These are phyloP conservation scores for Meteorus sp. DNA, from an alignment of 1,140 invertebrate genomes.

Conservation along the genomic window DNA sequence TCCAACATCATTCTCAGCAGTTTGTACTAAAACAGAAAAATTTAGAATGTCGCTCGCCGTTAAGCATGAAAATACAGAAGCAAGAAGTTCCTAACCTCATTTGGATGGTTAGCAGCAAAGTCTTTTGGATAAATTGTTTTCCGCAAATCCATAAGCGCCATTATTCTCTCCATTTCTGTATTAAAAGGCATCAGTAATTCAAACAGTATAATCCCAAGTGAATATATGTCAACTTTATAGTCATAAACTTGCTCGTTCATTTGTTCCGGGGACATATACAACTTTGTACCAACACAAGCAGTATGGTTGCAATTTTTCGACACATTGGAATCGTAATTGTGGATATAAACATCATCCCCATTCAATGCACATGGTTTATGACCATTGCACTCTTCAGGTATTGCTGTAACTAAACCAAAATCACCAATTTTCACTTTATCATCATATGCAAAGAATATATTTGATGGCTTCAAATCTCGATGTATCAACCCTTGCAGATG, in stretches of 20 bases:
- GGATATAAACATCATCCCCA: constrained; percentile 36
- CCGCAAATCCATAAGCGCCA: constrained; percentile 65
- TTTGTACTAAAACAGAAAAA: constrained; percentile 62
- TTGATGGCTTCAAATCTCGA: constrained; percentile 94
- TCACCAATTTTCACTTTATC: constrained; percentile 93
- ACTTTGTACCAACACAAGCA: constrained; percentile 79
- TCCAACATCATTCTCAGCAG: constrained; percentile 79
- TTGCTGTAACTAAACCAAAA: constrained; percentile 92
- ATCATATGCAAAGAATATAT: constrained; percentile 93
- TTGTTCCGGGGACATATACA: constrained; percentile 99
- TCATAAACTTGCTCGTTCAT: constrained; percentile 76
- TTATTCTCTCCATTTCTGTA: constrained; percentile 87
- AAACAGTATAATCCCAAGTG: constrained; percentile 91
- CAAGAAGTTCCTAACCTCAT: constrained; percentile 65
- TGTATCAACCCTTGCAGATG: constrained; percentile 91
- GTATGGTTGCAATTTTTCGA: constrained; percentile 60
- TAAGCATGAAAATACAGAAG: not conserved
- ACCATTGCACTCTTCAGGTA: constrained; percentile 67
- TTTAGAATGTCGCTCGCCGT: too few relatives aligned
- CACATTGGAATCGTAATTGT: constrained; percentile 34
- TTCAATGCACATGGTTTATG: constrained; percentile 26
- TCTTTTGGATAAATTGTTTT: constrained; percentile 70
- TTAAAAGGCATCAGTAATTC: constrained; percentile 87
- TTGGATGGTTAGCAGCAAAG: constrained; percentile 67
- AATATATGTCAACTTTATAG: constrained; percentile 97